These are phyloP conservation scores for Isichthys henryi DNA, from an alignment of 2,113 vertebrate genomes.

Conservation along the genomic window DNA sequence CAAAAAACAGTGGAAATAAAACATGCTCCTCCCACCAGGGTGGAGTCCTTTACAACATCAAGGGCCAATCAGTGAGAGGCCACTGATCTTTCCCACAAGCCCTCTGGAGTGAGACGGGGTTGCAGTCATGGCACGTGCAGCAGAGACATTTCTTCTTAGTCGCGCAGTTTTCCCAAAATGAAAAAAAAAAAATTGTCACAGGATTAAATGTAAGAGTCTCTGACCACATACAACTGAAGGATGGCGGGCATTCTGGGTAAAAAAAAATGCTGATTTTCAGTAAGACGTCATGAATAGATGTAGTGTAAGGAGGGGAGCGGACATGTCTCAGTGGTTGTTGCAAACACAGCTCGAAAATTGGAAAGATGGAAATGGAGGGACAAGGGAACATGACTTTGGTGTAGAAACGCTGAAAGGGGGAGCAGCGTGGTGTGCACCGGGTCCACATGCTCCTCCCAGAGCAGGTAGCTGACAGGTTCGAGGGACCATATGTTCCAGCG, in stretches of 20 bases:
- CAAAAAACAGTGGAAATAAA: constrained; percentile 54
- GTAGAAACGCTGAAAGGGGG: neutral
- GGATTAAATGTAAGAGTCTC: neutral
- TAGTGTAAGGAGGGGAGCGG: neutral
- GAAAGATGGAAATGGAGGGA: constrained; percentile 6
- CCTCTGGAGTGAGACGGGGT: neutral
- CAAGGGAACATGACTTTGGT: constrained; percentile 13
- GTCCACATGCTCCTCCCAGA: constrained; percentile 11
- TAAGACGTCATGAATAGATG: constrained; percentile 17
- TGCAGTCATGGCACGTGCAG: constrained; percentile 6
- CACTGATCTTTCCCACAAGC: constrained; percentile 13
- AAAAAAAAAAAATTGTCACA: neutral
- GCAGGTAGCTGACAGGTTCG: constrained; percentile 34
- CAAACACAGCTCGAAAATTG: neutral
- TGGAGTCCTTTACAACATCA: constrained; percentile 36
- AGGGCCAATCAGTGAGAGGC: constrained; percentile 37
- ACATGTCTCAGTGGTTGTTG: neutral
- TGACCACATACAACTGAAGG: neutral
- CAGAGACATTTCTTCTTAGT: neutral
- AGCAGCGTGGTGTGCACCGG: constrained; percentile 15
- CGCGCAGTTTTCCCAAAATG: neutral
- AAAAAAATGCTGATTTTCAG: constrained; percentile 1
- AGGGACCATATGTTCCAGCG: constrained; percentile 48
- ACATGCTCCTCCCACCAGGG: constrained; percentile 58
- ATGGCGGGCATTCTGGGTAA: neutral